Evolutionary conservation across 2,888 invertebrate genomes (phyloP).

Genomic region (Drosophila seclusa): DNA sequence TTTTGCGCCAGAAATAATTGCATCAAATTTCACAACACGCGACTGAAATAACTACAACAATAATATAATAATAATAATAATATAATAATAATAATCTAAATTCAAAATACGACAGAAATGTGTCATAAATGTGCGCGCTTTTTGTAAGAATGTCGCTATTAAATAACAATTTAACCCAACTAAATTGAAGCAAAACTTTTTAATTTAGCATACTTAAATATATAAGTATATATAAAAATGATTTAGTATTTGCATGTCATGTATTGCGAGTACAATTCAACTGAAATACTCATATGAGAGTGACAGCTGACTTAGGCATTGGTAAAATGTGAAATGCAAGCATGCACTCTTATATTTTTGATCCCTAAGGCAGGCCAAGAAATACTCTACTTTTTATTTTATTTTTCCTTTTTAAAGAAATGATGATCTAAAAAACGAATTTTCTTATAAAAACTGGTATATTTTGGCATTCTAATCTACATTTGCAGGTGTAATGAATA

Average conservation of each 20-base stretch:
- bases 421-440: too few species aligned
- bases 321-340: not conserved
- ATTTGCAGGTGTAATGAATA: not conserved
- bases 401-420: not conserved
- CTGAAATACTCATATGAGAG: constrained; percentile 22
- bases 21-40: constrained; percentile 54
- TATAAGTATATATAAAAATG: constrained; percentile 18
- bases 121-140: constrained; percentile 59
- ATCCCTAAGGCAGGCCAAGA: not conserved
- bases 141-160: constrained; percentile 39
- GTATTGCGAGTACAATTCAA: constrained; percentile 13
- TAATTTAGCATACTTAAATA: constrained; percentile 41
- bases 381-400: not conserved
- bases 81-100: constrained; percentile 15
- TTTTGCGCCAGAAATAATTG: constrained; percentile 67
- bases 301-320: constrained; percentile 33
- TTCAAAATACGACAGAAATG: constrained; percentile 35
- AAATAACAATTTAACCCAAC: constrained; percentile 66
- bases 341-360: not conserved
- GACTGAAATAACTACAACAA: constrained; percentile 27
- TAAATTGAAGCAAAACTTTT: constrained; percentile 67
- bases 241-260: constrained; percentile 49
- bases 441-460: not conserved
- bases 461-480: not conserved
- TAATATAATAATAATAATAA: not conserved